phyloP scores from a whole-genome alignment of 2,797 vertebrate species.

The Acipenser transmontanus region DNA sequence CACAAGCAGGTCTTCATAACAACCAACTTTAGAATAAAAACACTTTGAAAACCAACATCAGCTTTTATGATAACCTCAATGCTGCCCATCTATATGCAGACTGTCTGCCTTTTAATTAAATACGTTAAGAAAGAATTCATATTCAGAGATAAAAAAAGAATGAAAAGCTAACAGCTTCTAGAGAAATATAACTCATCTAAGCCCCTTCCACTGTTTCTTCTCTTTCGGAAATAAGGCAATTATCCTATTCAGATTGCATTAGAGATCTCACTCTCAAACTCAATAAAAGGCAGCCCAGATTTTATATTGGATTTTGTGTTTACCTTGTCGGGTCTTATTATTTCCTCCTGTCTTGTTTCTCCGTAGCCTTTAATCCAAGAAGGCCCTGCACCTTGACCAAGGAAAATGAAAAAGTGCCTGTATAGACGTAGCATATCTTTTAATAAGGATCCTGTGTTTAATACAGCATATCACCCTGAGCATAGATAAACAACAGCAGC shows the following conservation, averaged over 20 bases:
- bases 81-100: too few species aligned
- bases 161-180: background rate
- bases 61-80: too few species aligned
- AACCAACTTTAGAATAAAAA: too few species aligned
- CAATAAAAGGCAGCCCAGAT: background rate
- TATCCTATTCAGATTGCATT: conserved; percentile 7
- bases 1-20: too few species aligned
- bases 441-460: too few species aligned
- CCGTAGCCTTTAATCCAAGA: background rate
- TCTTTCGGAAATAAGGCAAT: conserved; percentile 8
- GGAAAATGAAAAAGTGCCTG: too few species aligned
- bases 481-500: too few species aligned
- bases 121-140: background rate
- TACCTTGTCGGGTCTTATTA: background rate
- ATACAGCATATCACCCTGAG: too few species aligned
- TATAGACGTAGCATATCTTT: too few species aligned
- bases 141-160: background rate
- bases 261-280: conserved; percentile 8
- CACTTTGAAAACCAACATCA: too few species aligned
- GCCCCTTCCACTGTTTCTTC: background rate
- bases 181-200: background rate
- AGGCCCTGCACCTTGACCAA: background rate
- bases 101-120: too few species aligned
- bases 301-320: background rate
- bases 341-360: background rate